Evolutionary conservation across 1,140 invertebrate genomes (phyloP).

Genomic region (Arctopsyche grandis): DNA sequence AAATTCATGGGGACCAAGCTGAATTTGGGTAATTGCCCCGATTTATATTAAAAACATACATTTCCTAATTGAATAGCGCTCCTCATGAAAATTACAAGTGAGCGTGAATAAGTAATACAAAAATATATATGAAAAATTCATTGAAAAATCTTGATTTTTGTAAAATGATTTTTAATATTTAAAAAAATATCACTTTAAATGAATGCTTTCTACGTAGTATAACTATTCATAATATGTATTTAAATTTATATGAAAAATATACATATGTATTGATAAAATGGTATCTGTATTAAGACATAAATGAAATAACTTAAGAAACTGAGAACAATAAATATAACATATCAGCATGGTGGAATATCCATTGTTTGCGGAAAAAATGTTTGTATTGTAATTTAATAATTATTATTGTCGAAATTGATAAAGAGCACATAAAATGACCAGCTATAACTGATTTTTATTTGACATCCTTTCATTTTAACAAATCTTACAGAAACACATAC

Average conservation of each 20-base stretch:
- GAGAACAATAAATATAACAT: constrained; percentile 46
- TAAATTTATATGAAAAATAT: not conserved
- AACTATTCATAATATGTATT: not conserved
- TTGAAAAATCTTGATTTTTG: not conserved
- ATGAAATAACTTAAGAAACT: constrained; percentile 31
- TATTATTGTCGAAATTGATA: constrained; percentile 32
- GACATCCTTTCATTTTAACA: not conserved
- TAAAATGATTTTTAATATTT: not conserved
- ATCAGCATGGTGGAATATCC: constrained; percentile 25
- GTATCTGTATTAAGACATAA: not conserved
- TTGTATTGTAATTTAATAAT: constrained; percentile 22
- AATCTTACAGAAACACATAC: too few relatives aligned
- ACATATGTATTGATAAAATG: not conserved
- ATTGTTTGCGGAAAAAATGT: constrained; percentile 21
- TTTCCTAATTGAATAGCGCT: not conserved
- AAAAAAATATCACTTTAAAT: too few relatives aligned
- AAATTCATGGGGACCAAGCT: constrained; percentile 26
- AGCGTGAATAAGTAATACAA: not conserved
- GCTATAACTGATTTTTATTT: constrained; percentile 17
- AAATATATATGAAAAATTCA: not conserved
- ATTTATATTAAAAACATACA: not conserved
- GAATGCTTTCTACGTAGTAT: not conserved
- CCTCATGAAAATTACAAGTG: not conserved
- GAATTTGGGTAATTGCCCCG: not conserved
- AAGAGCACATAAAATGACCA: constrained; percentile 38